These are phyloP conservation scores for Dusona sp. DNA, from an alignment of 2,888 invertebrate genomes.

Conservation along the genomic window DNA sequence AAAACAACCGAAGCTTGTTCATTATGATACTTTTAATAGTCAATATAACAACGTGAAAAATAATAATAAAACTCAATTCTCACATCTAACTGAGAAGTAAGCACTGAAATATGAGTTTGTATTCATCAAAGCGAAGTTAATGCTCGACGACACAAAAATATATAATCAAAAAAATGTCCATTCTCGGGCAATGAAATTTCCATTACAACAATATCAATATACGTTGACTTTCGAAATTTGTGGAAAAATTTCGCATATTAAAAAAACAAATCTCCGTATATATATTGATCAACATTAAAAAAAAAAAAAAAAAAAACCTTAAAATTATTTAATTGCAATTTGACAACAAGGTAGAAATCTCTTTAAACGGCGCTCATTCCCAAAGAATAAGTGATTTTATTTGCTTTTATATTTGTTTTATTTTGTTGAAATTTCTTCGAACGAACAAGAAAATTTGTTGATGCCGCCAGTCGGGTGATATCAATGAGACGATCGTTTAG, in stretches of 20 bases:
- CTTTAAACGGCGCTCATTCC: background rate
- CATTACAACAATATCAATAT: background rate
- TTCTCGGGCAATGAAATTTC: background rate
- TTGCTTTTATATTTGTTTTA: background rate
- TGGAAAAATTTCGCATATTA: background rate
- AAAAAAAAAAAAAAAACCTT: background rate
- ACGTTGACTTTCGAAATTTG: background rate
- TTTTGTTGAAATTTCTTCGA: background rate
- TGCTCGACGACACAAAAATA: background rate
- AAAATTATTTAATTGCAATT: background rate
- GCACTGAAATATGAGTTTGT: background rate
- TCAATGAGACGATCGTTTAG: background rate
- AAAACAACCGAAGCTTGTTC: background rate
- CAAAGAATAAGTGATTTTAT: conserved; percentile 22
- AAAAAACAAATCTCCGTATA: background rate
- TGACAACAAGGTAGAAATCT: background rate
- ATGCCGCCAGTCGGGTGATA: background rate
- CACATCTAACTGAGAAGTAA: background rate
- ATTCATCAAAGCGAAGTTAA: too few relatives aligned
- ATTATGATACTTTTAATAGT: background rate
- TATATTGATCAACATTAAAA: background rate
- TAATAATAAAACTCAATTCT: background rate
- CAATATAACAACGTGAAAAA: background rate
- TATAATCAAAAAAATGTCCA: background rate
- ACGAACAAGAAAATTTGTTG: background rate